These are phyloP conservation scores for Aradus depressus DNA, from an alignment of 2,888 invertebrate species.

Conservation along the genomic window DNA sequence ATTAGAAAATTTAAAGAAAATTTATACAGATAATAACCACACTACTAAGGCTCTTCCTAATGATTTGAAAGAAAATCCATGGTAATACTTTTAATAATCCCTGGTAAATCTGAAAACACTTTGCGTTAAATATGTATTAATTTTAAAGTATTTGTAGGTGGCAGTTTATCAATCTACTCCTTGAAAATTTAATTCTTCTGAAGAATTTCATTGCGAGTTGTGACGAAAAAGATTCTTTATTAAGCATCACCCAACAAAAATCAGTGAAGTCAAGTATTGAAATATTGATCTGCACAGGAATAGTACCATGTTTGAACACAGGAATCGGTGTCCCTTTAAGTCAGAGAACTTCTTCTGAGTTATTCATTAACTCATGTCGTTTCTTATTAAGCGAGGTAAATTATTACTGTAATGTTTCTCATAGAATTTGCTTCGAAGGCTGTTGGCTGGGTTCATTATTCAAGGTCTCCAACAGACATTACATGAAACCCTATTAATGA, in stretches of 20 bases:
- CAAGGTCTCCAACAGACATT: too few relatives aligned
- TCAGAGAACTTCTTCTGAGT: conserved; percentile 17
- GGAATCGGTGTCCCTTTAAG: conserved; percentile 48
- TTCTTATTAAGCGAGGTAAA: too few relatives aligned
- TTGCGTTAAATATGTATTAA: not conserved
- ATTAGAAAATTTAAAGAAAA: not conserved
- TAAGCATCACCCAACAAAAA: conserved; percentile 58
- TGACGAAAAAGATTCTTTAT: conserved; percentile 28
- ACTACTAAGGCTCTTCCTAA: not conserved
- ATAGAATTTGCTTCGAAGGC: too few relatives aligned
- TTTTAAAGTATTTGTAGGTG: conserved; percentile 17
- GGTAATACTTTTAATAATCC: not conserved
- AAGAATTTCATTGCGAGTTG: conserved; percentile 13
- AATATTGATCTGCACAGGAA: conserved; percentile 51
- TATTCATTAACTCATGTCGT: too few relatives aligned
- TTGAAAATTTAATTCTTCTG: conserved; percentile 18
- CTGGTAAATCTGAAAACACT: not conserved
- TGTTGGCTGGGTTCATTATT: too few relatives aligned
- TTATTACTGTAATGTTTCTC: too few relatives aligned
- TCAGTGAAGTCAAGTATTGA: conserved; percentile 50
- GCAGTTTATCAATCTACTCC: conserved; percentile 16
- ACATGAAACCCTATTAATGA: too few relatives aligned
- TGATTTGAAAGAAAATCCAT: not conserved
- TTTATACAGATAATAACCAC: not conserved
- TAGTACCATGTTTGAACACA: conserved; percentile 52